These are phyloP conservation scores for Drosophila varians DNA, from an alignment of 1,140 invertebrate species.

Conservation along the genomic window DNA sequence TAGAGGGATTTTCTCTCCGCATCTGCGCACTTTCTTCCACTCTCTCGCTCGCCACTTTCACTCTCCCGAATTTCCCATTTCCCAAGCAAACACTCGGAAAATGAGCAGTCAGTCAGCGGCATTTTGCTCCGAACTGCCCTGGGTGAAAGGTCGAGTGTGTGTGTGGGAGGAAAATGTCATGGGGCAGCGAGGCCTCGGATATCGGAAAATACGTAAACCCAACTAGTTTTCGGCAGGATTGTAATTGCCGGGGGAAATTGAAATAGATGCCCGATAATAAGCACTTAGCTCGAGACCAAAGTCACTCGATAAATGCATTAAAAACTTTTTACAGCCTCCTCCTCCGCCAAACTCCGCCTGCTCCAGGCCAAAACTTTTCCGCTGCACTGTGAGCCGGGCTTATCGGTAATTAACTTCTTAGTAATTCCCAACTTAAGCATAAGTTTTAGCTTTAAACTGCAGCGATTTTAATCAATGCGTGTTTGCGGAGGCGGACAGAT, in stretches of 20 bases:
- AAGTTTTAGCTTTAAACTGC: constrained; percentile 64
- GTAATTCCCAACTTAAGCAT: constrained; percentile 75
- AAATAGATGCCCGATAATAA: constrained; percentile 81
- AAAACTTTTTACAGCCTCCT: constrained; percentile 51
- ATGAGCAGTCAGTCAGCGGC: constrained; percentile 32
- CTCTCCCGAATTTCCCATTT: constrained; percentile 8
- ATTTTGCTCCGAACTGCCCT: constrained; percentile 48
- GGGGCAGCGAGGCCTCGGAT: constrained; percentile 1
- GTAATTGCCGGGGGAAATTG: constrained; percentile 78
- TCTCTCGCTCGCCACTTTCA: constrained; percentile 16
- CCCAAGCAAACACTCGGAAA: constrained; percentile 5
- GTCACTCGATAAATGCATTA: constrained; percentile 80
- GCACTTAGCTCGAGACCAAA: constrained; percentile 64
- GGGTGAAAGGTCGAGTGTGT: constrained; percentile 41
- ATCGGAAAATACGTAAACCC: constrained; percentile 25
- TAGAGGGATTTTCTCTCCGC: background rate
- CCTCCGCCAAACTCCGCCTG: no score
- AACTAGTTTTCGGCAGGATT: constrained; percentile 39
- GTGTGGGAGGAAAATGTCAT: background rate
- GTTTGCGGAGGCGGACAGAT: constrained; percentile 3
- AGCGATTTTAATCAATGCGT: constrained; percentile 59
- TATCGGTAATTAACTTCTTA: constrained; percentile 78
- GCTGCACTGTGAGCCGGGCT: constrained; percentile 51
- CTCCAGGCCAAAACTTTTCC: constrained; percentile 55
- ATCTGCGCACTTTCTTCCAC: background rate